Conservation (phyloP, 2,113 vertebrate species). For the Eurypyga helias region DNA sequence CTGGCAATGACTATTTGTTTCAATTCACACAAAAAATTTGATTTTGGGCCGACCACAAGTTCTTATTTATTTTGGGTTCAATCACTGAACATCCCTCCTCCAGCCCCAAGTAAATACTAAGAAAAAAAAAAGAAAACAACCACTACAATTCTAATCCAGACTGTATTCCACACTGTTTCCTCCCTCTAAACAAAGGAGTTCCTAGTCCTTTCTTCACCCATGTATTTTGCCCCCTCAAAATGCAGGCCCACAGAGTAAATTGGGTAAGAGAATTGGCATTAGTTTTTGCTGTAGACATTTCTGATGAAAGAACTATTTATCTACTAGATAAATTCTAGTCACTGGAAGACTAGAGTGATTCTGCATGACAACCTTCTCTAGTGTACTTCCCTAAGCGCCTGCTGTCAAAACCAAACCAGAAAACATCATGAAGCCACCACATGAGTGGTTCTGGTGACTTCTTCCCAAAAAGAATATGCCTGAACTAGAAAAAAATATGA, state of each 20-base stretch:
- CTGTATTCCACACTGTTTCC: background rate
- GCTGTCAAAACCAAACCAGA: background rate
- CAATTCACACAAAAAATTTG: constrained; percentile 9
- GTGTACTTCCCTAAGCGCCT: background rate
- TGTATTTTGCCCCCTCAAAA: background rate
- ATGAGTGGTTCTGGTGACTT: background rate
- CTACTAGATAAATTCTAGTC: background rate
- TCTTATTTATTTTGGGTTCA: constrained; percentile 21
- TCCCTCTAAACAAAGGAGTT: background rate
- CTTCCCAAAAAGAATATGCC: background rate
- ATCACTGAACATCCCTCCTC: background rate
- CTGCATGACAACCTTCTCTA: background rate
- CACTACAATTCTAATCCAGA: background rate
- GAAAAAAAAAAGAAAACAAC: background rate
- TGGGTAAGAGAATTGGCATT: background rate
- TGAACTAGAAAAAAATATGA: background rate
- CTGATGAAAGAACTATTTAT: background rate
- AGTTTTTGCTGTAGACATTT: background rate
- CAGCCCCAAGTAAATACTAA: background rate
- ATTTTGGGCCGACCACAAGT: background rate
- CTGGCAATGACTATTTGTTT: background rate
- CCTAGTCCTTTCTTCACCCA: background rate
- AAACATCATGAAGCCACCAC: background rate
- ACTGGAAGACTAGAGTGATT: background rate
- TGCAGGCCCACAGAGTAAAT: background rate